Conservation (phyloP, 2,113 vertebrate species). For the Myiagra hebetior region DNA sequence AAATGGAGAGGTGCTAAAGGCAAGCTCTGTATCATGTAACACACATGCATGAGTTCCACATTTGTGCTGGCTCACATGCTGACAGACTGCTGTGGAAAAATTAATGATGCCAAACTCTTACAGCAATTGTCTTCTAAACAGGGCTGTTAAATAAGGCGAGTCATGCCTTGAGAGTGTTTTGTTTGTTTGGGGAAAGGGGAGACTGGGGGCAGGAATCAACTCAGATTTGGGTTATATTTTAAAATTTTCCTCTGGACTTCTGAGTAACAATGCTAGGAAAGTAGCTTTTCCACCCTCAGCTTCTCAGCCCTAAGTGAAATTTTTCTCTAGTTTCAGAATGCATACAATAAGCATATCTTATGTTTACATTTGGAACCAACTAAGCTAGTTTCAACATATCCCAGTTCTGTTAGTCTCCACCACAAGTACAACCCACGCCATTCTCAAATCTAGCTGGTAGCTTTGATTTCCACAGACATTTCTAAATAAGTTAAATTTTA, state of each 20-base stretch:
- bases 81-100: not conserved
- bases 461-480: not conserved
- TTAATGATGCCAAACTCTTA: not conserved
- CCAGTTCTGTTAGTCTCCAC: not conserved
- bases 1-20: not conserved
- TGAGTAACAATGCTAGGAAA: not conserved
- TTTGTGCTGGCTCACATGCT: not conserved
- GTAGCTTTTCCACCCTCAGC: not conserved
- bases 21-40: not conserved
- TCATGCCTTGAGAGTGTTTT: not conserved
- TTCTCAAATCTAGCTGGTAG: not conserved
- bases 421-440: not conserved
- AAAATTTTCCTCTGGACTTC: not conserved
- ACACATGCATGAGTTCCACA: not conserved
- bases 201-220: not conserved
- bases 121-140: not conserved
- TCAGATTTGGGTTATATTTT: not conserved
- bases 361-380: not conserved
- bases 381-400: conserved; percentile 15
- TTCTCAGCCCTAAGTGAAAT: not conserved
- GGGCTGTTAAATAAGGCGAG: not conserved
- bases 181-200: not conserved
- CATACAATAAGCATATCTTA: not conserved
- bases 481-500: not conserved
- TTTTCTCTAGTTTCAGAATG: not conserved